Evolutionary conservation across 2,888 invertebrate genomes (phyloP).

Genomic region (Baccha elongata): DNA sequence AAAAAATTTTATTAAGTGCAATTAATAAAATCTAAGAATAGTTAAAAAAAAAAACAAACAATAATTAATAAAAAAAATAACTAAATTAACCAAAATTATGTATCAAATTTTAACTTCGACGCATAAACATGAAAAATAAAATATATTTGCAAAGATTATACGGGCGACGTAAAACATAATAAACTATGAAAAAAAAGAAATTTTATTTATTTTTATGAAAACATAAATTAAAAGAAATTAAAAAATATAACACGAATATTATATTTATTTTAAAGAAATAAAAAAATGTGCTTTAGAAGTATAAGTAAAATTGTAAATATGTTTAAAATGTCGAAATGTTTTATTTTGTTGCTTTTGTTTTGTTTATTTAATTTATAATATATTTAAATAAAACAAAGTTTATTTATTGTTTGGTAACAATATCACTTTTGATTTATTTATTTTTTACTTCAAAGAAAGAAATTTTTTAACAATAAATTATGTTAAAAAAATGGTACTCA

Average conservation of each 20-base stretch:
- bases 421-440: conserved; percentile 48
- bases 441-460: conserved; percentile 5
- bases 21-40: conserved; percentile 73
- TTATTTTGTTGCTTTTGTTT: conserved; percentile 36
- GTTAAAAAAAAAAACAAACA: conserved; percentile 58
- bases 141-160: conserved; percentile 39
- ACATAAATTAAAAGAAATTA: neutral
- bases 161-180: conserved; percentile 7
- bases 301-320: conserved; percentile 68
- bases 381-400: conserved; percentile 36
- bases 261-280: conserved; percentile 27
- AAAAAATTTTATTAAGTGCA: conserved; percentile 74
- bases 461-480: conserved; percentile 19
- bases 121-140: conserved; percentile 27
- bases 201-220: conserved; percentile 69
- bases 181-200: conserved; percentile 27
- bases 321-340: conserved; percentile 30
- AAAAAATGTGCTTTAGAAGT: conserved; percentile 49
- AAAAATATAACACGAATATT: conserved; percentile 33
- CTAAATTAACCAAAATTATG: conserved; percentile 46
- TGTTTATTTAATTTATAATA: conserved; percentile 13
- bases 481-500: conserved; percentile 8
- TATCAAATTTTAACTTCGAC: conserved; percentile 58
- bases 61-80: conserved; percentile 54
- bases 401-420: conserved; percentile 57